These are phyloP conservation scores for Coracias cyanogaster DNA, from an alignment of 2,797 vertebrate genomes.

Conservation along the genomic window DNA sequence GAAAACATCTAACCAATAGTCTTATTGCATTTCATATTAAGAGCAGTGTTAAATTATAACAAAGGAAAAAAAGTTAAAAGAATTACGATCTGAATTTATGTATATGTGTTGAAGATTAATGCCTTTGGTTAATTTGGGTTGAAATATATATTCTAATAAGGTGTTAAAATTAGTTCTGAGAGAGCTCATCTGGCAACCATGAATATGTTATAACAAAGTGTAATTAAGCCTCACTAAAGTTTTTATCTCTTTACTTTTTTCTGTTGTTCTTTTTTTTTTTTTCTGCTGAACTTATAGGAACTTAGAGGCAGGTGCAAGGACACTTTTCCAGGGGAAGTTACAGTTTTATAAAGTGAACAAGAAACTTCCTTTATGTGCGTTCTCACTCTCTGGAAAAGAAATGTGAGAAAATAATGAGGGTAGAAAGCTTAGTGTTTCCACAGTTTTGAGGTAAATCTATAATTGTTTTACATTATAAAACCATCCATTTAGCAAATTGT, in stretches of 20 bases:
- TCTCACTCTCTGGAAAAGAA: background rate
- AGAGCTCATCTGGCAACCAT: slow-evolving; percentile 24
- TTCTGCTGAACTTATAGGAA: background rate
- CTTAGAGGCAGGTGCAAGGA: background rate
- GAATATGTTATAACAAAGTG: slow-evolving; percentile 41
- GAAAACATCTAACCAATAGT: background rate
- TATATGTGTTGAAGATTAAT: slow-evolving; percentile 42
- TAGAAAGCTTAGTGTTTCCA: background rate
- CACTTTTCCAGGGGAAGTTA: background rate
- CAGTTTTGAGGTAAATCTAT: background rate
- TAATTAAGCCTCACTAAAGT: slow-evolving; percentile 35
- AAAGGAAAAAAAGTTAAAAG: slow-evolving; percentile 10
- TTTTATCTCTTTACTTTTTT: background rate
- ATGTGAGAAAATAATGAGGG: background rate
- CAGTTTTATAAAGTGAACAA: background rate
- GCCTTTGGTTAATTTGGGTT: slow-evolving; percentile 16
- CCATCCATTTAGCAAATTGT: background rate
- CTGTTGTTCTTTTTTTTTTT: background rate
- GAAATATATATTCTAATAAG: slow-evolving; percentile 52
- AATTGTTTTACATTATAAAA: background rate
- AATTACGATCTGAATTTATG: slow-evolving; percentile 9
- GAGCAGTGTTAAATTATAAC: background rate
- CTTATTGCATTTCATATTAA: slow-evolving; percentile 19
- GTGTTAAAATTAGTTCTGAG: slow-evolving; percentile 46
- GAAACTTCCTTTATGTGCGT: background rate